phyloP scores from a whole-genome alignment of 2,888 invertebrate genomes.

The Cotesia congregata region DNA sequence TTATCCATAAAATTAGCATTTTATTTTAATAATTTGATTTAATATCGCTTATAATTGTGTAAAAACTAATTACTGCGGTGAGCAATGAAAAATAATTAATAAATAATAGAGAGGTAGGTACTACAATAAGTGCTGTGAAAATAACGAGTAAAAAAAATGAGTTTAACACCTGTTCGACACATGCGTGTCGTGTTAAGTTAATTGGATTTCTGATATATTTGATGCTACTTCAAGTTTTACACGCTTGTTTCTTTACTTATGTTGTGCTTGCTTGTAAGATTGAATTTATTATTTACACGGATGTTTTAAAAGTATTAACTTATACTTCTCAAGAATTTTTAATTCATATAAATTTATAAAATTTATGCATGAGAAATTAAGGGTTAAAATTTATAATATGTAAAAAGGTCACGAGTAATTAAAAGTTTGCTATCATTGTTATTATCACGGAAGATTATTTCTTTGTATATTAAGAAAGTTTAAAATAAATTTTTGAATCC shows the following conservation, averaged over 20 bases:
- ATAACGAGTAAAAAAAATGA: slow-evolving; percentile 12
- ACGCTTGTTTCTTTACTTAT: neutral
- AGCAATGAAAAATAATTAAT: neutral
- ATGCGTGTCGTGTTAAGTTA: slow-evolving; percentile 30
- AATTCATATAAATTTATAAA: too few relatives aligned
- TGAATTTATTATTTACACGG: neutral
- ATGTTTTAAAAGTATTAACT: too few relatives aligned
- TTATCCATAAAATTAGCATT: neutral
- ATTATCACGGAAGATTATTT: too few relatives aligned
- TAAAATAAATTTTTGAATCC: too few relatives aligned
- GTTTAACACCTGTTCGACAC: slow-evolving; percentile 25
- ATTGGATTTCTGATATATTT: slow-evolving; percentile 16
- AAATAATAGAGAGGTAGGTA: neutral
- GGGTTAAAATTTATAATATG: too few relatives aligned
- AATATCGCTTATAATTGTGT: neutral
- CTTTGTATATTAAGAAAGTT: too few relatives aligned
- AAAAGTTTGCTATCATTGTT: too few relatives aligned
- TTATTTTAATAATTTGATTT: neutral
- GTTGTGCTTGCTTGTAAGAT: neutral
- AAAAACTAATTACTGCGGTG: neutral
- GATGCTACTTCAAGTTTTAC: neutral
- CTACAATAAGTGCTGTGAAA: neutral
- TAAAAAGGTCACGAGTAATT: too few relatives aligned
- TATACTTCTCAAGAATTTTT: too few relatives aligned
- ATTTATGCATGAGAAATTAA: too few relatives aligned